Percentiles rank a stretch among this genome's conserved stretches.
Conservation (phyloP, 37 sponge, comb jelly and placozoan genomes). For the Oscarella lobularis region DNA sequence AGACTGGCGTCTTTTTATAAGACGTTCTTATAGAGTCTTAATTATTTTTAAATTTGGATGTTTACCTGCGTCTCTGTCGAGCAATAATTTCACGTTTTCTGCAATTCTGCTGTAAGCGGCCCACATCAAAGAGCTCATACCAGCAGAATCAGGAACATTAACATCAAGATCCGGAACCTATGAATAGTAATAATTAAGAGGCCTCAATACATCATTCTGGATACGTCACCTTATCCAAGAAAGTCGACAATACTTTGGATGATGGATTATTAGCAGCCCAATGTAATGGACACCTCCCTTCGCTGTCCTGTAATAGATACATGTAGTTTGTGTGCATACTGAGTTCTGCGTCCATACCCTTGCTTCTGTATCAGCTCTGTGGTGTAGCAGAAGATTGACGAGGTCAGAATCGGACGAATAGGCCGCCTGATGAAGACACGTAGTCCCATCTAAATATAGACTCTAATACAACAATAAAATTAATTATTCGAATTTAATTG, state of each 20-base stretch:
- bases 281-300: slow-evolving; percentile 55
- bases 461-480: background rate
- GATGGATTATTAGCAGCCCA: slow-evolving; percentile 54
- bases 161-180: slow-evolving; percentile 49
- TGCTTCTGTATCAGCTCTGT: slow-evolving; percentile 43
- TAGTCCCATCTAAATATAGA: slow-evolving; percentile 45
- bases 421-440: slow-evolving; percentile 56
- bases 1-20: slow-evolving; percentile 21
- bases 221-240: slow-evolving; percentile 44
- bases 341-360: slow-evolving; percentile 11
- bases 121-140: slow-evolving; percentile 86
- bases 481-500: too few species aligned
- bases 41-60: too few species aligned
- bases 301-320: slow-evolving; percentile 32
- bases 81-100: slow-evolving; percentile 27
- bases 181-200: background rate
- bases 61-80: slow-evolving; percentile 37
- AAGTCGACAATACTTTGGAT: slow-evolving; percentile 25
- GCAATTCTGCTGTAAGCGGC: slow-evolving; percentile 53
- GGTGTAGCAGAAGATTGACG: slow-evolving; percentile 43
- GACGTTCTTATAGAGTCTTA: background rate
- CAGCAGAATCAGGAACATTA: slow-evolving; percentile 32
- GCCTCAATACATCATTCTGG: too few species aligned
- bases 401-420: slow-evolving; percentile 31
- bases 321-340: background rate